Evolutionary conservation across 2,113 vertebrate species (phyloP).

Genomic region (Sinocyclocheilus rhinocerous): DNA sequence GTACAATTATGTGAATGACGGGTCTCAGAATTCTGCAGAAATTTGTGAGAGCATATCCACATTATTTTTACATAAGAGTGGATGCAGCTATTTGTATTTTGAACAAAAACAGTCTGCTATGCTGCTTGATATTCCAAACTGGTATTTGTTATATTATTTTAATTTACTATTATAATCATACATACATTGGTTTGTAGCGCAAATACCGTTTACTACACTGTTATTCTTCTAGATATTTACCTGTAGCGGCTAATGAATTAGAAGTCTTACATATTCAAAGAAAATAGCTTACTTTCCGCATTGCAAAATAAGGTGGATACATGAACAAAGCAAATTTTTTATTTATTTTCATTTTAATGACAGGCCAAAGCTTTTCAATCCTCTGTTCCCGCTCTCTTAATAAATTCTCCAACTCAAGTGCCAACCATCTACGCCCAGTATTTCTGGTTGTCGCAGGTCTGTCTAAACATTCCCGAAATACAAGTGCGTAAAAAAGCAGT

Average conservation of each 20-base stretch:
- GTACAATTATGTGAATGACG: background rate
- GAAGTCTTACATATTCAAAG: background rate
- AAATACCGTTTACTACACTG: too few relatives aligned
- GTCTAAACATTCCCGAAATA: conserved; percentile 18
- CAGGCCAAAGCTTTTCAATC: background rate
- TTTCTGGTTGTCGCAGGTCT: background rate
- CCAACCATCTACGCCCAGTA: background rate
- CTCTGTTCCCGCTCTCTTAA: background rate
- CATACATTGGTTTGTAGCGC: too few relatives aligned
- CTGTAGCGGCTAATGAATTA: background rate
- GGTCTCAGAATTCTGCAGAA: background rate
- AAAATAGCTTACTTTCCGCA: background rate
- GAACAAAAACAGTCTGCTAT: too few relatives aligned
- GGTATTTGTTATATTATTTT: too few relatives aligned
- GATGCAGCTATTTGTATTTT: too few relatives aligned
- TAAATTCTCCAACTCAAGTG: conserved; percentile 24
- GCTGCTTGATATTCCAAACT: too few relatives aligned
- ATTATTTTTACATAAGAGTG: too few relatives aligned
- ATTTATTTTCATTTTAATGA: background rate
- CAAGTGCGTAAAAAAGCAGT: conserved; percentile 31
- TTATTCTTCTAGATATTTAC: background rate
- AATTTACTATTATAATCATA: too few relatives aligned
- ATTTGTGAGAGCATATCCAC: background rate
- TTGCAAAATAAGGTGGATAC: background rate
- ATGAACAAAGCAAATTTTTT: background rate